Base-by-base conservation (phyloP, 2,888 invertebrate genomes). In the Agrochola circellaris region DNA sequence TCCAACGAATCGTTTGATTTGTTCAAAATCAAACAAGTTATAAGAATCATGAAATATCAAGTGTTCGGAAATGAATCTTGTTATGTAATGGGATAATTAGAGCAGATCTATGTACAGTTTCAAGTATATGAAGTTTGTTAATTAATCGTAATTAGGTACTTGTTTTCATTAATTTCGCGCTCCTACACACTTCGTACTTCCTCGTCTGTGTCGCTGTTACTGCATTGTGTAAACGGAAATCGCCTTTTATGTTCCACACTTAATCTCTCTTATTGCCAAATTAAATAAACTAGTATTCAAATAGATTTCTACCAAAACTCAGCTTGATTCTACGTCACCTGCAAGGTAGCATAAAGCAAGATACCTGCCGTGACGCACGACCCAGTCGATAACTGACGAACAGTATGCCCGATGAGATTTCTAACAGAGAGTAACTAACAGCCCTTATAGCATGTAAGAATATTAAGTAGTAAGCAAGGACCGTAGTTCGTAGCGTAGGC, bases 61-160 rank as follows among this genome's bases (percentile, higher is more conserved):
- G 2, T 42, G 15, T 51, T 7, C 42, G 42, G 30, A 65, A 65
- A 51, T 42, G 0, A 48, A 75, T 48, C 48, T 15, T 9, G 20
- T 66, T 38, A 75, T 9, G 8, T 17, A 26, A 17, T 23, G 45
- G 23, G 17, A 71, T 61, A 71, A 61, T 51, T 42, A 51, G 20
- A 30, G 48, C 42, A 51, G 9, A 34, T 34, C 4, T 20, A 15
- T 26, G 30, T n/a, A 34, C 7, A 34, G 34, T 61, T 76, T 77
- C 8, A 34, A n/a, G 20, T 30, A 54, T 54, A 54, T 45, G 9
- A 34, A 58, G 17, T 65, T 58, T 11, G 26, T 60, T 38, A 71
- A 71, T 48, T 70, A 74, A 30, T n/a, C 17, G 13, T 54, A 48
- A 74, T 61, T 76, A 51, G 51, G 51, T 51, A 51, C 38, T 60